Conservation (phyloP, 2,113 vertebrate genomes). For the Megaceryle torquata region DNA sequence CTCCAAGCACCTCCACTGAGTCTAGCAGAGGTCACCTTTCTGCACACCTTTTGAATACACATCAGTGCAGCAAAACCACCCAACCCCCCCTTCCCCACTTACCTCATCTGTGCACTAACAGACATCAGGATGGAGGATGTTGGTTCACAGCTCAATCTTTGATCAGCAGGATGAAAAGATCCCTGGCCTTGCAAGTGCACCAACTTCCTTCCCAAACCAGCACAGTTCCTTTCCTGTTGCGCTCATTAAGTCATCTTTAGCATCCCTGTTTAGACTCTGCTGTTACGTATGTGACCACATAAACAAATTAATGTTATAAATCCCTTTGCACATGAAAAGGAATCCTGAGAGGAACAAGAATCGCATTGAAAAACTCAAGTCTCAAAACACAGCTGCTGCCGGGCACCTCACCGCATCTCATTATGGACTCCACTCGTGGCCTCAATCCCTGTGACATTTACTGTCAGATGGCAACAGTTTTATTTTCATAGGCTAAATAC, state of each 20-base stretch:
- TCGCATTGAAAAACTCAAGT: not conserved
- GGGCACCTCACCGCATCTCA: not conserved
- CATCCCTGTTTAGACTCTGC: not conserved
- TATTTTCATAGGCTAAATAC: not conserved
- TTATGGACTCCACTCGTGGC: not conserved
- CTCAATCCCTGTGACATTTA: constrained; percentile 25
- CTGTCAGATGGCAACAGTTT: constrained; percentile 30
- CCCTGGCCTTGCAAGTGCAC: not conserved
- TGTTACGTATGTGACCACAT: not conserved
- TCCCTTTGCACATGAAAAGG: not conserved
- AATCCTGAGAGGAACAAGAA: not conserved
- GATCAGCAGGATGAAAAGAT: not conserved
- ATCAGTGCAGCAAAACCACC: not conserved
- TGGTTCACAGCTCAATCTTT: not conserved
- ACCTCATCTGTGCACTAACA: not conserved
- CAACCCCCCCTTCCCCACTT: not conserved
- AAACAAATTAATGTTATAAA: not conserved
- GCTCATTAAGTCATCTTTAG: not conserved
- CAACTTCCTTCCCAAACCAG: not conserved
- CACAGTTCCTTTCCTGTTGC: not conserved
- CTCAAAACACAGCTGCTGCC: not conserved
- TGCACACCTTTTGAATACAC: not conserved
- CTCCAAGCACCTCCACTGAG: not conserved
- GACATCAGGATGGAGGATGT: not conserved
- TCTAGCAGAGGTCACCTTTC: not conserved